phyloP scores from a whole-genome alignment of 2,113 vertebrate species.

The Zeus faber region DNA sequence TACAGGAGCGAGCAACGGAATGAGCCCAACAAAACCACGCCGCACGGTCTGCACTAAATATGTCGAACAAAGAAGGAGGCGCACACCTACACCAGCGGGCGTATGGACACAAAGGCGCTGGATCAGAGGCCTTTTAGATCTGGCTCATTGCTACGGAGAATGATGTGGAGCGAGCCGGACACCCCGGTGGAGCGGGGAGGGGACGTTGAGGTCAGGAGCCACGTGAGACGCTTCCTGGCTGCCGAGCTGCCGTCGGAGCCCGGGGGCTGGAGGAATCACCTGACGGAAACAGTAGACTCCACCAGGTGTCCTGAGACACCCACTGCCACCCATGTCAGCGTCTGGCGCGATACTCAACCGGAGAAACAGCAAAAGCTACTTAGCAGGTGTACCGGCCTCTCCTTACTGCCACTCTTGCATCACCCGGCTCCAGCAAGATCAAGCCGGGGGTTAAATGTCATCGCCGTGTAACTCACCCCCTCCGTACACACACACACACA shows the following conservation, averaged over 20 bases:
- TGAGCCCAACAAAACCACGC: constrained; percentile 42
- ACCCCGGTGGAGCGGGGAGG: constrained; percentile 30
- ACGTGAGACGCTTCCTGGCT: constrained; percentile 33
- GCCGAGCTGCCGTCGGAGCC: constrained; percentile 31
- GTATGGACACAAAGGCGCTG: neutral
- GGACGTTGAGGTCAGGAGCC: constrained; percentile 50
- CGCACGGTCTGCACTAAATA: constrained; percentile 12
- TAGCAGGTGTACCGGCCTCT: constrained; percentile 44
- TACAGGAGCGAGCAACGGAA: constrained; percentile 50
- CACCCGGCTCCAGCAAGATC: constrained; percentile 36
- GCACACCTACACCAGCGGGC: constrained; percentile 5
- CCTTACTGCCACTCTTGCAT: constrained; percentile 27
- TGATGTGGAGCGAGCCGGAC: constrained; percentile 13
- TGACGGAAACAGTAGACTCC: constrained; percentile 46
- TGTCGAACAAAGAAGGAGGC: constrained; percentile 16
- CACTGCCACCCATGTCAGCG: constrained; percentile 40
- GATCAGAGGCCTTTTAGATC: constrained; percentile 32
- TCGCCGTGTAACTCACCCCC: constrained; percentile 17
- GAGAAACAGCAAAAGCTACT: constrained; percentile 60
- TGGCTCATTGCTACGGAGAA: constrained; percentile 28
- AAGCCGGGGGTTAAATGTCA: constrained; percentile 59
- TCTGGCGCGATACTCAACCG: constrained; percentile 25
- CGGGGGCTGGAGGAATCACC: constrained; percentile 41
- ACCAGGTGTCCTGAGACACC: constrained; percentile 52
- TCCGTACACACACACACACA: neutral